Conservation (phyloP, 2,797 vertebrate species). For the Odontamblyopus lacepedii region DNA sequence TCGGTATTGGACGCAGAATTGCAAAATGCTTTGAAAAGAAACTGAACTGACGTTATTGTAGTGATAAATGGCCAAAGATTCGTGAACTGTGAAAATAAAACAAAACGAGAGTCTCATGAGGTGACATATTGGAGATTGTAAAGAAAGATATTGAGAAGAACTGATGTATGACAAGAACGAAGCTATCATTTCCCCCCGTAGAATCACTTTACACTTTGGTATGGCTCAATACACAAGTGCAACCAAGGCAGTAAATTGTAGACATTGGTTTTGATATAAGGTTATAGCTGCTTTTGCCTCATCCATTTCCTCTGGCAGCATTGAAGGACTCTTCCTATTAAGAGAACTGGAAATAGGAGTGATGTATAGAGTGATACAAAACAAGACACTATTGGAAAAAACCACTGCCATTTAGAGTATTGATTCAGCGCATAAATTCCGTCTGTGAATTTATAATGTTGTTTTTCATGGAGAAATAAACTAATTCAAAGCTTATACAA, state of each 20-base stretch:
- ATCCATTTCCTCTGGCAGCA: slow-evolving; percentile 30
- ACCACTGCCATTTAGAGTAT: background rate
- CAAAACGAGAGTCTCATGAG: slow-evolving; percentile 11
- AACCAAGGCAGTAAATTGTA: slow-evolving; percentile 36
- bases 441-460: background rate
- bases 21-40: slow-evolving; percentile 22
- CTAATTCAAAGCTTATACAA: background rate
- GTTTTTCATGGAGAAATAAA: background rate
- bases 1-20: slow-evolving; percentile 26
- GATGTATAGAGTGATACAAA: slow-evolving; percentile 22
- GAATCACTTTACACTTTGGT: slow-evolving; percentile 42
- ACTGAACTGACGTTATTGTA: slow-evolving; percentile 14
- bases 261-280: slow-evolving; percentile 28
- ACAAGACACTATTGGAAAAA: slow-evolving; percentile 2
- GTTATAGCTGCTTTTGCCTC: slow-evolving; percentile 40
- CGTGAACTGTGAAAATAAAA: slow-evolving; percentile 26
- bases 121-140: slow-evolving; percentile 15
- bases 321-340: slow-evolving; percentile 42
- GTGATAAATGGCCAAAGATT: background rate
- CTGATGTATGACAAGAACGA: slow-evolving; percentile 27
- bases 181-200: slow-evolving; percentile 42
- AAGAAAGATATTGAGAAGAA: slow-evolving; percentile 20
- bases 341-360: slow-evolving; percentile 24
- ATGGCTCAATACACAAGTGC: slow-evolving; percentile 34
- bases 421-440: background rate